Conservation (phyloP, 2,888 invertebrate species). For the Acheta domesticus region DNA sequence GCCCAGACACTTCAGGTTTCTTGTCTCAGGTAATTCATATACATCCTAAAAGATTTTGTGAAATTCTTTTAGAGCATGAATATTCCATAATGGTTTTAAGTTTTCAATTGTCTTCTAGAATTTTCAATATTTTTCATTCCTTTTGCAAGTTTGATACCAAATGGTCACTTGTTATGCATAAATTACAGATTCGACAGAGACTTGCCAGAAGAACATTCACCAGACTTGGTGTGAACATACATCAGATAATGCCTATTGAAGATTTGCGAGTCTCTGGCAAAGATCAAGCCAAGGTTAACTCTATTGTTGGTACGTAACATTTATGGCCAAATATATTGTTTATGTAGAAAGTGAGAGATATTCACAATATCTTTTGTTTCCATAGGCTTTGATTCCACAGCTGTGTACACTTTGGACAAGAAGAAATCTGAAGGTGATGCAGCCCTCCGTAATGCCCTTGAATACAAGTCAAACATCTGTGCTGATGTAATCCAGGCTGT, state of each 20-base stretch:
- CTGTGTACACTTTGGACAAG: conserved; percentile 63
- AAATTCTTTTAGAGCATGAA: conserved; percentile 33
- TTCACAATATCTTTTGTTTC: too few species aligned
- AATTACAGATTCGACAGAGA: background rate
- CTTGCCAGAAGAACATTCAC: background rate
- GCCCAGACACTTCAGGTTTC: conserved; percentile 42
- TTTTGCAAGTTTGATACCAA: background rate
- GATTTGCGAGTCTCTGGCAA: conserved; percentile 55
- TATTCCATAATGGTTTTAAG: background rate
- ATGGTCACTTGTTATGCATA: background rate
- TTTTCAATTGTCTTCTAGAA: background rate
- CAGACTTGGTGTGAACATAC: conserved; percentile 56
- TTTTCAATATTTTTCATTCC: conserved; percentile 23
- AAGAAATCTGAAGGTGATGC: conserved; percentile 56
- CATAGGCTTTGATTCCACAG: conserved; percentile 52
- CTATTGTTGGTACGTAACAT: conserved; percentile 53
- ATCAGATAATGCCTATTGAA: conserved; percentile 59
- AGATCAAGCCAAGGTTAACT: conserved; percentile 47
- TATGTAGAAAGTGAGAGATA: background rate
- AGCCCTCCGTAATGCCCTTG: conserved; percentile 56
- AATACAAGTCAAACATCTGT: conserved; percentile 59
- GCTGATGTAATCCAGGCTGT: conserved; percentile 63
- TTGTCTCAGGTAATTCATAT: background rate
- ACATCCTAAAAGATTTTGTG: conserved; percentile 28
- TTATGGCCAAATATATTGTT: conserved; percentile 20